Conservation (phyloP, 2,888 invertebrate genomes). For the Dermolepida albohirtum region DNA sequence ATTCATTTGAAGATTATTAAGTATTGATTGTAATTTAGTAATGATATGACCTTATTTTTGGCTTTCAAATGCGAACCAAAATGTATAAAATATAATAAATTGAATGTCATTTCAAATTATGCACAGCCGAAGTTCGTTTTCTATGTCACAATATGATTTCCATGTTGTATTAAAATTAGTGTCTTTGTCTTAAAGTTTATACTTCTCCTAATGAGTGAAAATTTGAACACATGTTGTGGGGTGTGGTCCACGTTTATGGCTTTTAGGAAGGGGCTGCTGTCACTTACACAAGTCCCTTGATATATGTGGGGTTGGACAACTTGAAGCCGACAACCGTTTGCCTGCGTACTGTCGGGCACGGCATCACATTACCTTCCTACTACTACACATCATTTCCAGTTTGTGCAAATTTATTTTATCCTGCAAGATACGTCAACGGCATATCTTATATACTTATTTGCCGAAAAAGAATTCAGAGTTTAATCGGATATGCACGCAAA, state of each 20-base stretch:
- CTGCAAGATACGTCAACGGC: slow-evolving; percentile 36
- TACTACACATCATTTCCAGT: slow-evolving; percentile 41
- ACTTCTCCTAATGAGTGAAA: slow-evolving; percentile 50
- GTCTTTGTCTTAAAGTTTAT: slow-evolving; percentile 31
- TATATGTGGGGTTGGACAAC: slow-evolving; percentile 47
- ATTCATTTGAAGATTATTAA: no score
- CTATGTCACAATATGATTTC: no score
- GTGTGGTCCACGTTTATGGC: slow-evolving; percentile 45
- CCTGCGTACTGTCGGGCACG: slow-evolving; percentile 33
- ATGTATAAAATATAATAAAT: no score
- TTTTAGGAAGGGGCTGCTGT: slow-evolving; percentile 47
- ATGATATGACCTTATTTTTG: no score
- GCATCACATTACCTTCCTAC: slow-evolving; percentile 31
- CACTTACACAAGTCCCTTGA: slow-evolving; percentile 49
- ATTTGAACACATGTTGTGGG: slow-evolving; percentile 49
- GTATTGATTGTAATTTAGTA: no score
- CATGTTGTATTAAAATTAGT: no score
- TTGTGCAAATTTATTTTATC: slow-evolving; percentile 41
- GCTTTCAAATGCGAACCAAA: no score
- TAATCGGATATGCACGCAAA: slow-evolving; percentile 2
- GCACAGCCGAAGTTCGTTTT: no score
- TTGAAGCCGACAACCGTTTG: slow-evolving; percentile 38
- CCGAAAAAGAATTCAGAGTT: slow-evolving; percentile 20
- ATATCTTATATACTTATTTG: slow-evolving; percentile 27
- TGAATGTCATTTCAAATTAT: no score